These are phyloP conservation scores for Balearica regulorum DNA, from an alignment of 2,797 vertebrate genomes.

Conservation along the genomic window DNA sequence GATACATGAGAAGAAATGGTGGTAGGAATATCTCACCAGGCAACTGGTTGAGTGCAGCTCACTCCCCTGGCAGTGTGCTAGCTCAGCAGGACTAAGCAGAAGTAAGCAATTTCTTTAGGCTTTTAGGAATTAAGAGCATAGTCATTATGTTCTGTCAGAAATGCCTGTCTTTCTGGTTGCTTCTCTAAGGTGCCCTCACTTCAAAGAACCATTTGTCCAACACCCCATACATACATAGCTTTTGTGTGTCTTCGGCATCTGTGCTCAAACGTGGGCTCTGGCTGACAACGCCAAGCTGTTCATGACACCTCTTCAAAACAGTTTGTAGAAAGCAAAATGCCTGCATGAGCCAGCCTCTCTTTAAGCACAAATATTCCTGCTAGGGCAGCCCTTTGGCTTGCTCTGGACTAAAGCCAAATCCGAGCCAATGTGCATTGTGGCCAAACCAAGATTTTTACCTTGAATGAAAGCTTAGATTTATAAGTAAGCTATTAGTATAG, in stretches of 20 bases:
- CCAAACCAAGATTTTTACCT: background rate
- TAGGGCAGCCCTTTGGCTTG: background rate
- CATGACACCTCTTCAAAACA: background rate
- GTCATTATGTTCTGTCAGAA: background rate
- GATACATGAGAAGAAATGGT: background rate
- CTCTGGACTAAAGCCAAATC: background rate
- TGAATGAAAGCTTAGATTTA: background rate
- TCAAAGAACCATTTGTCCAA: background rate
- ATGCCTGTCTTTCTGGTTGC: background rate
- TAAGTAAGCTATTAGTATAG: background rate
- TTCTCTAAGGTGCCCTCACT: background rate
- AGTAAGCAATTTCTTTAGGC: background rate
- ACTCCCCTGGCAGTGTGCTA: background rate
- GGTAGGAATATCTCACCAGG: background rate
- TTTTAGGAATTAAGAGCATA: background rate
- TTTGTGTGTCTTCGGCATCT: background rate
- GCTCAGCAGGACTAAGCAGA: background rate
- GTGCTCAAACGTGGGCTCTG: background rate
- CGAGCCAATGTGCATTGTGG: rapidly evolving
- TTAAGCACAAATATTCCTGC: background rate
- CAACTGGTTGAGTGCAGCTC: background rate
- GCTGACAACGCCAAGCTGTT: background rate
- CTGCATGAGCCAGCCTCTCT: background rate
- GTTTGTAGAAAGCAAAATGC: background rate
- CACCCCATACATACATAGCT: background rate